phyloP scores from a whole-genome alignment of 2,113 vertebrate genomes.

The Ceyx cyanopectus region DNA sequence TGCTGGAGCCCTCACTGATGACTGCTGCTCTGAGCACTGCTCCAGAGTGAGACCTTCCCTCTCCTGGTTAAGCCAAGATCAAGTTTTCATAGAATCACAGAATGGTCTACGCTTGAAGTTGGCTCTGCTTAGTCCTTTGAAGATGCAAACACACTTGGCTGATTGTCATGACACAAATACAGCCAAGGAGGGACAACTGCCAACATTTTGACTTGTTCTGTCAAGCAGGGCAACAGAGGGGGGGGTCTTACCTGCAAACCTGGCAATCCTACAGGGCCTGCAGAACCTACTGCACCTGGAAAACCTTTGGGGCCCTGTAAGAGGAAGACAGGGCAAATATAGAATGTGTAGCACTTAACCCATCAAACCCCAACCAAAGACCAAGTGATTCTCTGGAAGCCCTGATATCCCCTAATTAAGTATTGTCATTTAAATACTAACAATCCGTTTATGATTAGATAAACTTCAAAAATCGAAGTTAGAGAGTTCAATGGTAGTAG shows the following conservation, averaged over 20 bases:
- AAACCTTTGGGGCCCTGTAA: conserved; percentile 83
- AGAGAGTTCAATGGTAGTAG: background rate
- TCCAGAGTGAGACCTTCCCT: background rate
- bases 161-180: background rate
- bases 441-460: background rate
- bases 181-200: background rate
- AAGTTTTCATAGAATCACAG: background rate
- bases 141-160: background rate
- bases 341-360: background rate
- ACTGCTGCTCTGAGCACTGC: background rate
- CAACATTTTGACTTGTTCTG: background rate
- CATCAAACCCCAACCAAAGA: background rate
- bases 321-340: background rate
- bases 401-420: background rate
- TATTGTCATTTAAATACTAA: background rate
- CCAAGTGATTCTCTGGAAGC: background rate
- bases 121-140: background rate
- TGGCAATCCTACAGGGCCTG: conserved; percentile 79
- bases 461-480: background rate
- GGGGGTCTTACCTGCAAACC: conserved; percentile 64
- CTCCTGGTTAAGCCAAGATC: background rate
- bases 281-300: conserved; percentile 75
- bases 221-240: background rate
- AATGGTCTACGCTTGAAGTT: background rate
- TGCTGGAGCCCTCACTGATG: background rate